Evolutionary conservation across 2,113 vertebrate genomes (phyloP).

Genomic region (Nyctibius bracteatus): DNA sequence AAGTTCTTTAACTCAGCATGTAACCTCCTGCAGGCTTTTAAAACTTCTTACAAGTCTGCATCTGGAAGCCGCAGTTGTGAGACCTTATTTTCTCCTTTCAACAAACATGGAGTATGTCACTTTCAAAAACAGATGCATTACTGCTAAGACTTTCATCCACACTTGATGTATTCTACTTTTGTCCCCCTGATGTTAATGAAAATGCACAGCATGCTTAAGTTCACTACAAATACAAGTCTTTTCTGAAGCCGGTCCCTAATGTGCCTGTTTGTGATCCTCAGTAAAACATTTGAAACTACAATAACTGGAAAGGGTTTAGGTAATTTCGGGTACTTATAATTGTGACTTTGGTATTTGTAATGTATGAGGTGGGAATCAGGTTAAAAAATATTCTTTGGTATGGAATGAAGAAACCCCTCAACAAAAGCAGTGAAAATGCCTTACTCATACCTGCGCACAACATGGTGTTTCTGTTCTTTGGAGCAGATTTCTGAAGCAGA

Average conservation of each 20-base stretch:
- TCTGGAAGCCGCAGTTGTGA: not conserved
- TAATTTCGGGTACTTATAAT: not conserved
- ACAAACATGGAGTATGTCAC: not conserved
- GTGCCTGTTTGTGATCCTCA: not conserved
- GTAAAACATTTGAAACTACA: not conserved
- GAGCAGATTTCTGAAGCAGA: not conserved
- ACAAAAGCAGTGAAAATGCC: not conserved
- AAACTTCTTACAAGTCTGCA: not conserved
- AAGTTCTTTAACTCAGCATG: slow-evolving; percentile 47
- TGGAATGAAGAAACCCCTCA: not conserved
- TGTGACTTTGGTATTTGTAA: not conserved
- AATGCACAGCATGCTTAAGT: not conserved
- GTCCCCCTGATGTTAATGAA: not conserved
- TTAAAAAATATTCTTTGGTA: not conserved
- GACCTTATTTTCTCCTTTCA: not conserved
- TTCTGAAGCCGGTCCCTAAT: not conserved
- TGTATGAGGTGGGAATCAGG: not conserved
- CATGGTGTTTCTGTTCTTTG: not conserved
- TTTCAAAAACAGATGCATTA: not conserved
- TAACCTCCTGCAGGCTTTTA: not conserved
- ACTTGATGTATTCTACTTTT: not conserved
- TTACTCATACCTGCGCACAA: not conserved
- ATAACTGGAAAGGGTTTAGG: not conserved
- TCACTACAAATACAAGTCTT: not conserved
- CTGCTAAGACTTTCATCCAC: not conserved